Conservation (phyloP, 2,797 vertebrate species). For the Percopsis omiscomaycus region DNA sequence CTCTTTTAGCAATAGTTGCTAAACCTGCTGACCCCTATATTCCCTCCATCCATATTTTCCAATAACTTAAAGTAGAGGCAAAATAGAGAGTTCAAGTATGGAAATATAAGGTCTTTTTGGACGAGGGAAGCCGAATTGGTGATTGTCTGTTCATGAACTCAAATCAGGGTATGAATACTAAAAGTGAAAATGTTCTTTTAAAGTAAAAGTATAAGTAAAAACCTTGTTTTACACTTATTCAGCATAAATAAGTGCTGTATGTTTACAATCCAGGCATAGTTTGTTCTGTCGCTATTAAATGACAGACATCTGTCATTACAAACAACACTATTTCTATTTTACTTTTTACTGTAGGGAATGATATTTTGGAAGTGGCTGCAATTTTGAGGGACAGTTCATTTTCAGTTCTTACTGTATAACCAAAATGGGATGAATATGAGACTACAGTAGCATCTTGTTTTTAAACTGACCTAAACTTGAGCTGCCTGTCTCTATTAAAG, state of each 20-base stretch:
- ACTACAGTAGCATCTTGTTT: conserved; percentile 20
- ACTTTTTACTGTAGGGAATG: conserved; percentile 64
- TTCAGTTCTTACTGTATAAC: conserved; percentile 1
- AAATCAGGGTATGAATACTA: conserved; percentile 10
- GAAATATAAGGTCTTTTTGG: background rate
- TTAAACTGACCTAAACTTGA: conserved; percentile 11
- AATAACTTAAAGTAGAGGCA: background rate
- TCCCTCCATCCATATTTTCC: background rate
- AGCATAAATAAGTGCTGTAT: conserved; percentile 76
- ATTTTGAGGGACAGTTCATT: background rate
- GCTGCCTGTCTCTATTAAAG: background rate
- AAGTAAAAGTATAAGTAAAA: conserved; percentile 10
- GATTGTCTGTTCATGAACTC: conserved; percentile 14
- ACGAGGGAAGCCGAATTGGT: background rate
- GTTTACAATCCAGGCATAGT: conserved; percentile 29
- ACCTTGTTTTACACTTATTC: conserved; percentile 76
- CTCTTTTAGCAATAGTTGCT: background rate
- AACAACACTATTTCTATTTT: conserved; percentile 43
- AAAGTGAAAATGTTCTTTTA: background rate
- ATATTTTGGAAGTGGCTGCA: conserved; percentile 1
- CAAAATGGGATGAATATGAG: conserved; percentile 3
- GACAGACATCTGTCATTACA: conserved; percentile 12
- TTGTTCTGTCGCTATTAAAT: conserved; percentile 26
- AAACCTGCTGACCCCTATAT: background rate
- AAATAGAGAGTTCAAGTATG: background rate